Evolutionary conservation across 2,888 invertebrate species (phyloP).

Genomic region (Drosophila bunnanda): DNA sequence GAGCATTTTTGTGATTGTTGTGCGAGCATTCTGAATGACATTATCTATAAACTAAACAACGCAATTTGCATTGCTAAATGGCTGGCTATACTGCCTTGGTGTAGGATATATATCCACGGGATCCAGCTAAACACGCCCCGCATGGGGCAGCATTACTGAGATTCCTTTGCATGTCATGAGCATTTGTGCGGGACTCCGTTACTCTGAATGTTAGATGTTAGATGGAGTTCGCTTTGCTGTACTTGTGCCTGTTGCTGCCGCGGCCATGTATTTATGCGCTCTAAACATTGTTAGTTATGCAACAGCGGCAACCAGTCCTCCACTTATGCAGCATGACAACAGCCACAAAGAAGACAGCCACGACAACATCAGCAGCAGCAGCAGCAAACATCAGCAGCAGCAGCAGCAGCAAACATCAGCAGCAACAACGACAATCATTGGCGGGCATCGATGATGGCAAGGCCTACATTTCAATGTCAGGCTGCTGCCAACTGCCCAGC

Average conservation of each 20-base stretch:
- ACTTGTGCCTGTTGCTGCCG: conserved; percentile 27
- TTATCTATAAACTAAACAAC: conserved; percentile 77
- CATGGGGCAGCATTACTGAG: conserved; percentile 63
- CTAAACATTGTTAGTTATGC: conserved; percentile 79
- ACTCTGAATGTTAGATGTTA: conserved; percentile 57
- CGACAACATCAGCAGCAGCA: conserved; percentile 55
- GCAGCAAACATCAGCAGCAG: conserved; percentile 15
- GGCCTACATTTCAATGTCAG: conserved; percentile 80
- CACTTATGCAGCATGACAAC: conserved; percentile 77
- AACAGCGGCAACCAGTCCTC: conserved; percentile 65
- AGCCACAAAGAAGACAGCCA: conserved; percentile 45
- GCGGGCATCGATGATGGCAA: conserved; percentile 75
- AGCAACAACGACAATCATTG: conserved; percentile 68
- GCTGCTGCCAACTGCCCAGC: conserved; percentile 67
- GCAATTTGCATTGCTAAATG: conserved; percentile 79
- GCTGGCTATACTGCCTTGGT: conserved; percentile 21
- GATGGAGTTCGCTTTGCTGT: conserved; percentile 33
- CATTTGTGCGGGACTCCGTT: conserved; percentile 76
- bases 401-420: conserved; percentile 13
- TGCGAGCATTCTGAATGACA: conserved; percentile 73
- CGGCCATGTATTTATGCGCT: conserved; percentile 76
- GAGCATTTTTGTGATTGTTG: conserved; percentile 70
- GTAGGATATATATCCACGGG: conserved; percentile 1
- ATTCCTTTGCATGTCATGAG: conserved; percentile 78
- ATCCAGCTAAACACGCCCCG: conserved; percentile 28